Conservation (phyloP, 2,888 invertebrate genomes). For the Lamellibrachia columna region DNA sequence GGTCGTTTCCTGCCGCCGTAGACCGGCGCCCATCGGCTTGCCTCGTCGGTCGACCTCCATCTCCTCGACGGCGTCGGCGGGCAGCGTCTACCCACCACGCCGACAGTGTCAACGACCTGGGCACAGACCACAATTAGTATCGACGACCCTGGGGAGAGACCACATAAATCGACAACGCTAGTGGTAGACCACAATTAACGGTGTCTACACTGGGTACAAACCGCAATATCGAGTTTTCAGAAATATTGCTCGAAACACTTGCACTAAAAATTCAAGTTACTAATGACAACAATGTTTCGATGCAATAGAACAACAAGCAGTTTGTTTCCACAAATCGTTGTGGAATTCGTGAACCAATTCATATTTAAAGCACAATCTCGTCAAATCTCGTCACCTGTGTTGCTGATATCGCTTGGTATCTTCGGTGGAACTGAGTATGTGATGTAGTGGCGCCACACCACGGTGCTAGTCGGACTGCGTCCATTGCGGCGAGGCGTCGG, state of each 20-base stretch:
- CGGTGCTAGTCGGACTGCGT: neutral
- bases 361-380: neutral
- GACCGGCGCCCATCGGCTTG: neutral
- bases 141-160: neutral
- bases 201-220: too few relatives aligned
- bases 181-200: too few relatives aligned
- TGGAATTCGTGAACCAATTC: neutral
- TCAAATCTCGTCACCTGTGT: neutral
- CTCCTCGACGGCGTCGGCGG: neutral
- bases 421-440: neutral
- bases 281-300: neutral
- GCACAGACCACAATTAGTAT: neutral
- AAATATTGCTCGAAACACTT: neutral
- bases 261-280: neutral
- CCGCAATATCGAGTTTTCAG: too few relatives aligned
- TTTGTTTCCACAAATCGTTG: neutral
- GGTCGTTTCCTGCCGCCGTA: neutral
- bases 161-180: neutral
- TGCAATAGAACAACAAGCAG: neutral
- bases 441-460: neutral
- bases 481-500: neutral
- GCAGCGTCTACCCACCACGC: neutral
- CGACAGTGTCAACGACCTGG: neutral
- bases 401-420: neutral
- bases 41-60: neutral